Evolutionary conservation across 2,113 vertebrate species (phyloP).

Genomic region (Erpornis zantholeuca): DNA sequence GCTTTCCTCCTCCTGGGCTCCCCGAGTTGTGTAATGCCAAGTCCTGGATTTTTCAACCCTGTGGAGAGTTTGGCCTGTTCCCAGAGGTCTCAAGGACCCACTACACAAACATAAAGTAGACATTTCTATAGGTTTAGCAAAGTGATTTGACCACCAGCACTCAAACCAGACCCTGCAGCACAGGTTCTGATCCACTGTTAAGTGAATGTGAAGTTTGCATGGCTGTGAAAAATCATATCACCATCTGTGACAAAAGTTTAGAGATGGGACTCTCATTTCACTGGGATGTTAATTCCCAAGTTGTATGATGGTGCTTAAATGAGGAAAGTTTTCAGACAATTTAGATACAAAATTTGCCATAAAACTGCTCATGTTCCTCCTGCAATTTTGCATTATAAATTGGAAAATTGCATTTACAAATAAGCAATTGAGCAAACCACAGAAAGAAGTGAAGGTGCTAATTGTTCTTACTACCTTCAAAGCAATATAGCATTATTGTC

Average conservation of each 20-base stretch:
- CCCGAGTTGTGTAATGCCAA: fast-evolving
- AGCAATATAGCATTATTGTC: not conserved
- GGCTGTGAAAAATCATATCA: not conserved
- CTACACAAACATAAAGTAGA: fast-evolving
- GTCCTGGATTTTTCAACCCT: not conserved
- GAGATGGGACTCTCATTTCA: not conserved
- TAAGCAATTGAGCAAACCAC: not conserved
- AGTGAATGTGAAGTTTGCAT: not conserved
- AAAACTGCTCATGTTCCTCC: not conserved
- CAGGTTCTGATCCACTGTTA: not conserved
- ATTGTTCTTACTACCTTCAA: not conserved
- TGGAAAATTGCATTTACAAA: constrained; percentile 10
- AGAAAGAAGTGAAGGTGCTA: not conserved
- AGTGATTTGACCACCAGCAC: not conserved
- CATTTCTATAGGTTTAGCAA: not conserved
- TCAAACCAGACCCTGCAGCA: not conserved
- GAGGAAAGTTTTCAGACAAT: not conserved
- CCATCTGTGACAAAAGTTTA: not conserved
- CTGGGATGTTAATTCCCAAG: not conserved
- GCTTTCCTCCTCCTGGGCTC: not conserved
- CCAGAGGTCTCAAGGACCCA: not conserved
- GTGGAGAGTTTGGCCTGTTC: not conserved
- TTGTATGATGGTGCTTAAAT: not conserved
- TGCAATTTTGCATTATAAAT: constrained; percentile 18
- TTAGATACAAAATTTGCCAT: not conserved